Evolutionary conservation across 2,888 invertebrate genomes (phyloP), one percentile per base, ranked within the genome.

Genomic region (Epistrophella euchroma): DNA sequence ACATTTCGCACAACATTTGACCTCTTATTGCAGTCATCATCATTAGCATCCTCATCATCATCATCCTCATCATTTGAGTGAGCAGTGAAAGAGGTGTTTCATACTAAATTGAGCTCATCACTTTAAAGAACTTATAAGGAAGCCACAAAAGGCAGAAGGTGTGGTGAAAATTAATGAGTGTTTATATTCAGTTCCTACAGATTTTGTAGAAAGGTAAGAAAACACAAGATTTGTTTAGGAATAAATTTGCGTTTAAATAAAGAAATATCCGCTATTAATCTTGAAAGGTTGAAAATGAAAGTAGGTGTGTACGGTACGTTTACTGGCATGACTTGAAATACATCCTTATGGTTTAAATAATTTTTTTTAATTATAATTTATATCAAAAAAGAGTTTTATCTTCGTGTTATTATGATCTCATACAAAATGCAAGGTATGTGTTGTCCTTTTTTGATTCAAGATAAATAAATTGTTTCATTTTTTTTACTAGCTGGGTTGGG

Each of bases 1-100:
- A 75, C 84, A 79, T 84, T 84, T 84, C 37, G 75, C 79, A 84
- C 75, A 71, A 84, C 79, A 75, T 84, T 78, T 79, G 75, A 75
- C 79, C 75, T 66, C 75, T 80, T 66, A 79, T 79, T 83, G 68
- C 78, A 66, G 66, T 50, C 70, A 84, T 84, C 71, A 79, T 52
- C 64, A 52, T 66, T 60, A 60, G 22, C 40, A 60, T 60, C 58
- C 37, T 58, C 58, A 58, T 58, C 37, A 56, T 56, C 35, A 35
- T 35, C 35, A 35, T 13, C 35, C 35, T 58, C 58, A 35, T 40
- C 28, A 28, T 64, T 45, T 45, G 17, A 64, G 64, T 64, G 64
- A 64, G 15, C 60, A 45, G 28, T 45, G 25, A 45, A 64, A 28
- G 52, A 40, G 45, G 52, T 74, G 60, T 66, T 50, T 22, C 19